phyloP scores from a whole-genome alignment of 2,888 invertebrate species.

The Ectropis crepuscularia region DNA sequence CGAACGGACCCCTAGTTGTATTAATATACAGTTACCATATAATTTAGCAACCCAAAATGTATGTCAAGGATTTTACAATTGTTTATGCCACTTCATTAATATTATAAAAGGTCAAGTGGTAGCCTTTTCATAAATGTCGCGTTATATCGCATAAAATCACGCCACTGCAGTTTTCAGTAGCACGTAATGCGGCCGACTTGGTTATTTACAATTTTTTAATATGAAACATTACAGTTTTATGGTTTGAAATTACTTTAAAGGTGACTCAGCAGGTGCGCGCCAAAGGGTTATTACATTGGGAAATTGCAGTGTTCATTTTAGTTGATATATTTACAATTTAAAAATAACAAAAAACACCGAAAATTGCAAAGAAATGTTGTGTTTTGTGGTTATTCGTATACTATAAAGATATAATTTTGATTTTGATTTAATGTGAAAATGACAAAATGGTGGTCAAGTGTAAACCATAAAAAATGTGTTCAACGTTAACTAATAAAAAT shows the following conservation, averaged over 20 bases:
- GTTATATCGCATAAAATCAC: conserved; percentile 56
- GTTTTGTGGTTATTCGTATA: too few species aligned
- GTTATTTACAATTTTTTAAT: conserved; percentile 47
- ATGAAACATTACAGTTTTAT: conserved; percentile 37
- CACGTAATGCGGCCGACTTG: conserved; percentile 56
- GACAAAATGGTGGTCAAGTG: too few species aligned
- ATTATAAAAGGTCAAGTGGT: conserved; percentile 36
- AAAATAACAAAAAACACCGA: too few species aligned
- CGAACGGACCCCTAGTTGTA: conserved; percentile 8
- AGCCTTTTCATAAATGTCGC: conserved; percentile 50
- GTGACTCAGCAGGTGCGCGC: conserved; percentile 29
- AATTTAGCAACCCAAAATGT: neutral
- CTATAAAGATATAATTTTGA: too few species aligned
- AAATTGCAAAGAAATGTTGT: too few species aligned
- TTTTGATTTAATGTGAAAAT: too few species aligned
- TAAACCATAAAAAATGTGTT: too few species aligned
- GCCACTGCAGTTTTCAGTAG: conserved; percentile 56
- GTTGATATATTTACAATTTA: too few species aligned
- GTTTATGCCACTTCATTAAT: neutral
- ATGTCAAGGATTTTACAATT: neutral
- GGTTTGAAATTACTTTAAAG: conserved; percentile 36
- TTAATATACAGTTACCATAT: neutral
- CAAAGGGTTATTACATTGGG: conserved; percentile 21
- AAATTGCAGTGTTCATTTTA: conserved; percentile 17
- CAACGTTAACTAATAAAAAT: too few species aligned